Evolutionary conservation across 1,140 invertebrate genomes (phyloP), one percentile per base, ranked within the genome.

Genomic region (Ptiloglossa arizonensis): DNA sequence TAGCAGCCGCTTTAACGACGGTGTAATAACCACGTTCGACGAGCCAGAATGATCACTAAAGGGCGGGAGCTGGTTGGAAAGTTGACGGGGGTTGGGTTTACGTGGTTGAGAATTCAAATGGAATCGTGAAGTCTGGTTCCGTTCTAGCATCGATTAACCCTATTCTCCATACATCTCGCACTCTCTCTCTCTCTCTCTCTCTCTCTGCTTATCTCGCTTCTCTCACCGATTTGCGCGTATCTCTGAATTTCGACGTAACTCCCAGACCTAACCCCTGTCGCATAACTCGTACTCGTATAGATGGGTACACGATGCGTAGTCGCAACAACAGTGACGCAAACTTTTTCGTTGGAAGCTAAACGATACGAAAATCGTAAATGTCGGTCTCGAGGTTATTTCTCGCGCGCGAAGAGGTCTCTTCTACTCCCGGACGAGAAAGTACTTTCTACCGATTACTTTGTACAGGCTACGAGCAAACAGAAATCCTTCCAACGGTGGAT

Each of bases 1-100:
- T 63, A 80, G 57, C 54, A 52, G 50, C 46, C 62, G 68, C 54
- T 85, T 85, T 73, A 80, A 85, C 80, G 66, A 82, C 48, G 22
- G 59, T 81, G 71, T 79, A 79, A 84, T 86, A 83, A 81, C 71
- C 63, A 63, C 56, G 57, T 81, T 81, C 74, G 67, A 78, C 57
- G 62, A 50, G 64, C 68, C 52, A 76, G 50, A 82, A 84, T 69
- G 66, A 84, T 86, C 79, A 22, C 62, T 64, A 68, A 83, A 83
- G 56, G 59, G 62, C 60, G 44, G 38, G 15, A 44, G 54, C 27
- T 54, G 56, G n/a, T 41, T 29, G 54, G 59, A 68, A 74, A 71
- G 72, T 69, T 72, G 57, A 19, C 38, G 59, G 50, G 44, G 27
- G n/a, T 8, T 41, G 48, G 70, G 68, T 63, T 81, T 76, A 83